Evolutionary conservation across 2,888 invertebrate species (phyloP).

Genomic region (Acanthosepion esculentum): DNA sequence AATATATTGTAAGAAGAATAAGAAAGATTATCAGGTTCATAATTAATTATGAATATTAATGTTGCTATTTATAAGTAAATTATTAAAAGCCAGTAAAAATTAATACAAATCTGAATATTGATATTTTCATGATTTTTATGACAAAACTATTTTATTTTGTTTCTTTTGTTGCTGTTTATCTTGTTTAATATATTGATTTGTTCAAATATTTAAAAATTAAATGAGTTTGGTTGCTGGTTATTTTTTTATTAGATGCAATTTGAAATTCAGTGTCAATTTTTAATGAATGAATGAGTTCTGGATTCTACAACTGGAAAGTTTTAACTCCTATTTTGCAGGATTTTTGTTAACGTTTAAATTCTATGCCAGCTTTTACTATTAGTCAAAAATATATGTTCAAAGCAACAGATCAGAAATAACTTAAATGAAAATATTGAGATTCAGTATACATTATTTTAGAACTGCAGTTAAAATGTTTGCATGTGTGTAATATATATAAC

Average conservation of each 20-base stretch:
- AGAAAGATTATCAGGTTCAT: neutral
- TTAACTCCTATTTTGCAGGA: neutral
- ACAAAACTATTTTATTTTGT: conserved; percentile 19
- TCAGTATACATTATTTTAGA: neutral
- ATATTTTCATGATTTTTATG: conserved; percentile 46
- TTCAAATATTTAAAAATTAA: neutral
- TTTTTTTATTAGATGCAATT: neutral
- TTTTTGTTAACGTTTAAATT: neutral
- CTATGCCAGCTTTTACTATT: neutral
- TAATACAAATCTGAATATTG: conserved; percentile 43
- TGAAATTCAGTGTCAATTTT: neutral
- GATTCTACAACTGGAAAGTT: neutral
- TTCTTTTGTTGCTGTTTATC: conserved; percentile 36
- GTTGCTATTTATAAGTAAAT: neutral
- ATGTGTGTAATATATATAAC: neutral
- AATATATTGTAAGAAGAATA: neutral
- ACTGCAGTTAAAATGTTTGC: neutral
- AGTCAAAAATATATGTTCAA: neutral
- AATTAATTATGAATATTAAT: neutral
- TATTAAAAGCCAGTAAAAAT: neutral
- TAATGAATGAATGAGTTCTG: neutral
- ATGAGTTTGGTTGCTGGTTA: neutral
- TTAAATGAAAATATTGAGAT: neutral
- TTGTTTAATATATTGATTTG: neutral
- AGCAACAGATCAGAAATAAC: neutral